Conservation (phyloP, 2,113 vertebrate genomes). For the Pogonocichla stellata region DNA sequence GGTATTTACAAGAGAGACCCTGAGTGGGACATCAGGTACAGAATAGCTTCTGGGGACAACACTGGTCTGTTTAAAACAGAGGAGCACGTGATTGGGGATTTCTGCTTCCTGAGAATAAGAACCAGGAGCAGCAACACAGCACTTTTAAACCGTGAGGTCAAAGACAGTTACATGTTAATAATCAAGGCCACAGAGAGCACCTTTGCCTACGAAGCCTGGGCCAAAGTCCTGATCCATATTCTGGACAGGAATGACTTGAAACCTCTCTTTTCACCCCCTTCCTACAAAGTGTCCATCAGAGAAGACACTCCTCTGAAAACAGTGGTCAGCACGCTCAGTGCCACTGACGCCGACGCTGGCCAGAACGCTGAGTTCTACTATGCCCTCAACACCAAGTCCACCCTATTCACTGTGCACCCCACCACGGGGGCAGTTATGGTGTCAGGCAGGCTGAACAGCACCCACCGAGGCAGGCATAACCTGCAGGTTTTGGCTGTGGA, state of each 20-base stretch:
- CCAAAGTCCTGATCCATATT: slow-evolving; percentile 86
- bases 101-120: slow-evolving; percentile 91
- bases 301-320: slow-evolving; percentile 84
- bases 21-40: slow-evolving; percentile 83
- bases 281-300: slow-evolving; percentile 83
- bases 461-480: slow-evolving; percentile 76
- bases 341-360: slow-evolving; percentile 91
- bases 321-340: slow-evolving; percentile 83
- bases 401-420: slow-evolving; percentile 85
- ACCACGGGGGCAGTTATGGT: slow-evolving; percentile 85
- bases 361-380: slow-evolving; percentile 93
- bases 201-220: slow-evolving; percentile 75
- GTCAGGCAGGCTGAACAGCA: slow-evolving; percentile 82
- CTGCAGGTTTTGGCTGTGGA: slow-evolving; percentile 92
- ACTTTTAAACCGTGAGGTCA: slow-evolving; percentile 89
- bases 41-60: slow-evolving; percentile 83
- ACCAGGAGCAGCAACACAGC: slow-evolving; percentile 86
- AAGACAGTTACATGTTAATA: slow-evolving; percentile 85
- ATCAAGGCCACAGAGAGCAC: slow-evolving; percentile 85
- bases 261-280: slow-evolving; percentile 93
- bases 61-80: slow-evolving; percentile 86
- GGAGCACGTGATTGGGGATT: slow-evolving; percentile 83
- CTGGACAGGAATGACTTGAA: slow-evolving; percentile 94
- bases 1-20: slow-evolving; percentile 81
- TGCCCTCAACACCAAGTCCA: slow-evolving; percentile 79